Conservation (phyloP, 2,113 vertebrate species). For the Notarius quadriscutis region DNA sequence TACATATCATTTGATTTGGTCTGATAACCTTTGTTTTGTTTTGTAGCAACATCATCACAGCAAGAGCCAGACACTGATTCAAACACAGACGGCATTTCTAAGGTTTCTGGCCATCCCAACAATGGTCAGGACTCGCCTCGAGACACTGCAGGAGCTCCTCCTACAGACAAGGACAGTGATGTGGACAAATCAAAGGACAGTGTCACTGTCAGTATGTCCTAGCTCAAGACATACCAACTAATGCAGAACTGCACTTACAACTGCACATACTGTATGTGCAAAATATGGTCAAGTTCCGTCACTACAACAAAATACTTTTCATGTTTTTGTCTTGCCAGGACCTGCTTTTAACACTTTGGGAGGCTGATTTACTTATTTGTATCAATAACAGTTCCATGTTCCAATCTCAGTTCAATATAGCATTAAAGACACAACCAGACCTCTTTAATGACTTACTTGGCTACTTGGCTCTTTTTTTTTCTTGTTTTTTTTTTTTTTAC, state of each 20-base stretch:
- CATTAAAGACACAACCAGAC: constrained; percentile 6
- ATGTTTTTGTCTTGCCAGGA: constrained; percentile 49
- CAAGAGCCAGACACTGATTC: constrained; percentile 88
- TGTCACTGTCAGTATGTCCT: constrained; percentile 79
- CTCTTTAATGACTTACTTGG: neutral
- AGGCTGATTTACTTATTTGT: constrained; percentile 34
- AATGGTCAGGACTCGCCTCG: constrained; percentile 73
- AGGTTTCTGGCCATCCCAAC: constrained; percentile 75
- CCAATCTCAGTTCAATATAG: neutral
- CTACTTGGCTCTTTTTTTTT: neutral
- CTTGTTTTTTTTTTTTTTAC: neutral
- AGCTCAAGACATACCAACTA: constrained; percentile 51
- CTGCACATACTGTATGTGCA: constrained; percentile 54
- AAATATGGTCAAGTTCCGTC: constrained; percentile 42
- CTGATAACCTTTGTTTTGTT: neutral
- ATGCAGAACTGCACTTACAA: constrained; percentile 53
- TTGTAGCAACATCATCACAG: constrained; percentile 88
- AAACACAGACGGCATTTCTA: constrained; percentile 78
- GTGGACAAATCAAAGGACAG: constrained; percentile 84
- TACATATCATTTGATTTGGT: neutral
- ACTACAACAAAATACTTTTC: constrained; percentile 52
- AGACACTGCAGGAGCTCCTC: constrained; percentile 71
- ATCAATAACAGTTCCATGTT: constrained; percentile 22
- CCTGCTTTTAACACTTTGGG: constrained; percentile 48
- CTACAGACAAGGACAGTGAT: constrained; percentile 83